Evolutionary conservation across 1,140 invertebrate species (phyloP).

Genomic region (Cydia pomonella): DNA sequence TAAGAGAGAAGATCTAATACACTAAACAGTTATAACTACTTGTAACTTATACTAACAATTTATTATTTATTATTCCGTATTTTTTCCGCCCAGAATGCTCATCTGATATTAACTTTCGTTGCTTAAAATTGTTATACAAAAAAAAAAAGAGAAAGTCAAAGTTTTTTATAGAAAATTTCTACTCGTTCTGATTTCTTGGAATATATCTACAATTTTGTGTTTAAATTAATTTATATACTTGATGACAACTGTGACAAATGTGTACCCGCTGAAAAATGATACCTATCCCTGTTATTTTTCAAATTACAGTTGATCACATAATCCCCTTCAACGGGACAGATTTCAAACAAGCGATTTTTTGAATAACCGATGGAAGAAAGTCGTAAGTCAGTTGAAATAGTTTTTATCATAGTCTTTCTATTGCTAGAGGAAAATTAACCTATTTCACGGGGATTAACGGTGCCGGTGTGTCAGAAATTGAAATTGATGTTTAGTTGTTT

Average conservation of each 20-base stretch:
- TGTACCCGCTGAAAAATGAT: neutral
- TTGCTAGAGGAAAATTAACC: neutral
- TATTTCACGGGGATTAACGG: constrained; percentile 6
- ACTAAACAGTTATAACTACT: too few species aligned
- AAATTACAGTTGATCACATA: neutral
- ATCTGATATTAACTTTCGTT: too few species aligned
- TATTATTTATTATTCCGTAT: too few species aligned
- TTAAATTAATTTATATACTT: neutral
- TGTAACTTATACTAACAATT: too few species aligned
- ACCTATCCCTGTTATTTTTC: neutral
- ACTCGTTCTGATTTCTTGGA: too few species aligned
- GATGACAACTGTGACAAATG: neutral
- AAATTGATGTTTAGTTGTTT: neutral
- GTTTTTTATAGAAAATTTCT: too few species aligned
- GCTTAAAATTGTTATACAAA: too few species aligned
- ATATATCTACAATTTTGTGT: too few species aligned
- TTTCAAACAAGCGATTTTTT: neutral
- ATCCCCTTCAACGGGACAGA: neutral
- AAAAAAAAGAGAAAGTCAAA: too few species aligned
- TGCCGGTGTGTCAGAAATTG: neutral
- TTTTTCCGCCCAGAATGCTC: too few species aligned
- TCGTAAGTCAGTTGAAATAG: neutral
- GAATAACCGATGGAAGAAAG: neutral
- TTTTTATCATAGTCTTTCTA: neutral
- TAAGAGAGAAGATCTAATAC: too few species aligned